Base-by-base conservation (phyloP, 2,888 invertebrate species). In the Eupeodes latifasciatus region DNA sequence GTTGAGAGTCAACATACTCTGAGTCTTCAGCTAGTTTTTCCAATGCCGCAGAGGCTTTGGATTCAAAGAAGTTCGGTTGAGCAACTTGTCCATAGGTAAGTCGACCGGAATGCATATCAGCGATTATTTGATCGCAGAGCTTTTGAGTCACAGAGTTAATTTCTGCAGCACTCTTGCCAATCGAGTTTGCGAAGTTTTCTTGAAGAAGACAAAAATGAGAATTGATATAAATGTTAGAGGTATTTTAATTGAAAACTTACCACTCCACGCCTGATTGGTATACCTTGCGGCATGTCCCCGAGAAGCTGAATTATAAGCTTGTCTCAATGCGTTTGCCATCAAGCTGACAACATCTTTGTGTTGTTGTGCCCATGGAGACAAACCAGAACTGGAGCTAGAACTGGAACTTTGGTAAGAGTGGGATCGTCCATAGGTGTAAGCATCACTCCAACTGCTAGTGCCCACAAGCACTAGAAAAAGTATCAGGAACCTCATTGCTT, bases 61-160 rank as follows among this genome's bases (percentile, higher is more conserved):
- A 90, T 76, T 94, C 94, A 77, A 94, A 94, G 85, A 92, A 94
- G 59, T 92, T 91, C 0, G 93, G 92, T 78, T 93, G 91, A 0
- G 90, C 90, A 16, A 93, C 91, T 36, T 91, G 90, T 14, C 67
- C 90, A 16, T 93, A 92, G 49, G 74, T 90, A 0, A 92, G 57
- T 7, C 90, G 84, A 5, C 93, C 93, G 57, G 90, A 91, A 6
- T 91, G 91, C 91, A 93, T 91, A 79, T 93, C 93, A 2, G 90
- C 82, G 3, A 93, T 90, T 81, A 93, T 90, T 87, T 92, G 90
- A 55, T 92, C 91, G 10, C 91, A 91, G 4, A 91, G 80, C 57
- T 91, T 90, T 14, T 89, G 89, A 1, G 90, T 90, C 6, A 92
- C 55, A 0, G 89, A 90, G 75, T 92, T 91, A 87, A 93, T 74